These are phyloP conservation scores for Neodon shergylaensis DNA, from an alignment of 2,113 vertebrate genomes.

Conservation along the genomic window DNA sequence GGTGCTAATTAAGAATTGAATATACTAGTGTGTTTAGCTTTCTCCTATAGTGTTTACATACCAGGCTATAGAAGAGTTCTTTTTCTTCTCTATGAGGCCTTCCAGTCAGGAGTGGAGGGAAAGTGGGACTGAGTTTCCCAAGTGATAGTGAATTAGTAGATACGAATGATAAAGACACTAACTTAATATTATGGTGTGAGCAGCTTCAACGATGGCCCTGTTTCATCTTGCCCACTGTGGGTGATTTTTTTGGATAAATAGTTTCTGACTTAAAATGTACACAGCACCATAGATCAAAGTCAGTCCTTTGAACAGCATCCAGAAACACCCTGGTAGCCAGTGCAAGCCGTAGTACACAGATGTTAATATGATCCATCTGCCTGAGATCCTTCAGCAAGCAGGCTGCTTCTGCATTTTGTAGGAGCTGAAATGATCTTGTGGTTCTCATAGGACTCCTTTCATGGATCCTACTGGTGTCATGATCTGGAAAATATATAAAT, in stretches of 20 bases:
- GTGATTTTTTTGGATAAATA: constrained; percentile 73
- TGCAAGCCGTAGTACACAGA: not conserved
- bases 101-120: not conserved
- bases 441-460: not conserved
- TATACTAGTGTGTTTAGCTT: not conserved
- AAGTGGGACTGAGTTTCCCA: not conserved
- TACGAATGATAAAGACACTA: not conserved
- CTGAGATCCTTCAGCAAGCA: not conserved
- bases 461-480: not conserved
- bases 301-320: constrained; percentile 67
- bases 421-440: not conserved
- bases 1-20: constrained; percentile 28
- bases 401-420: not conserved
- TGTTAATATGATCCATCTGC: constrained; percentile 75
- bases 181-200: constrained; percentile 52
- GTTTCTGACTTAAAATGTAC: constrained; percentile 74
- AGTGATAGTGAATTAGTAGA: not conserved
- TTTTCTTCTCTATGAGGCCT: not conserved
- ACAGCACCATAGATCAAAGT: constrained; percentile 76
- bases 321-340: constrained; percentile 71
- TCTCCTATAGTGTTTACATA: not conserved
- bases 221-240: constrained; percentile 65
- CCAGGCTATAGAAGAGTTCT: not conserved
- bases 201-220: constrained; percentile 24
- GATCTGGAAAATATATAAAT: not conserved